phyloP scores from a whole-genome alignment of 2,888 invertebrate genomes.

The Acrocera orbiculus region DNA sequence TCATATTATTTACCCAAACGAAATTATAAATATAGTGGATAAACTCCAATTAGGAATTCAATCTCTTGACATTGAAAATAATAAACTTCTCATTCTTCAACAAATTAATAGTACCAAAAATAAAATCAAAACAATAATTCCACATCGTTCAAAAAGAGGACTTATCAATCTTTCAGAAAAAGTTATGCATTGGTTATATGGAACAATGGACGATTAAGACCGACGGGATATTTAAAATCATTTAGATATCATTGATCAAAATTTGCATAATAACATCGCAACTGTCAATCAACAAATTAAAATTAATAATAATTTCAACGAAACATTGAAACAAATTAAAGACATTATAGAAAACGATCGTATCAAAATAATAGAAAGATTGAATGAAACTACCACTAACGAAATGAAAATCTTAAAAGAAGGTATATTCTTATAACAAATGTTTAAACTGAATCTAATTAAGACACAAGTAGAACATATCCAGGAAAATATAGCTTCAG shows the following conservation, averaged over 20 bases:
- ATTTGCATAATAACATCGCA: conserved; percentile 7
- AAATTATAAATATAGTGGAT: conserved; percentile 8
- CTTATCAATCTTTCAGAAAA: conserved; percentile 8
- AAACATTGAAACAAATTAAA: no score
- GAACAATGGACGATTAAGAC: conserved; percentile 10
- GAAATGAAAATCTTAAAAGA: no score
- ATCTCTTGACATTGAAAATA: not conserved
- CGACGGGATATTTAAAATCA: conserved; percentile 10
- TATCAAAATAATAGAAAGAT: no score
- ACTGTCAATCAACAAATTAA: conserved; percentile 2
- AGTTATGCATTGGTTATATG: conserved; percentile 9
- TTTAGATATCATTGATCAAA: conserved; percentile 6
- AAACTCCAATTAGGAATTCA: conserved; percentile 3
- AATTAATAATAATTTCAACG: no score
- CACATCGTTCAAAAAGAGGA: conserved; percentile 8
- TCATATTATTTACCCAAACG: conserved; percentile 9
- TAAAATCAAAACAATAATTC: conserved; percentile 4
- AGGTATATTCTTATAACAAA: no score
- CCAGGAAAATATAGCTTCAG: no score
- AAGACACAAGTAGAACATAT: no score
- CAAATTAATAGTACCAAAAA: not conserved
- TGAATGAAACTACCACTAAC: no score
- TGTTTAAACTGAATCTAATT: no score
- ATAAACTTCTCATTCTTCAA: not conserved
- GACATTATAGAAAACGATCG: no score